Evolutionary conservation across 2,113 vertebrate species (phyloP), one percentile per base, ranked within the genome.

Genomic region (Petaurus breviceps): DNA sequence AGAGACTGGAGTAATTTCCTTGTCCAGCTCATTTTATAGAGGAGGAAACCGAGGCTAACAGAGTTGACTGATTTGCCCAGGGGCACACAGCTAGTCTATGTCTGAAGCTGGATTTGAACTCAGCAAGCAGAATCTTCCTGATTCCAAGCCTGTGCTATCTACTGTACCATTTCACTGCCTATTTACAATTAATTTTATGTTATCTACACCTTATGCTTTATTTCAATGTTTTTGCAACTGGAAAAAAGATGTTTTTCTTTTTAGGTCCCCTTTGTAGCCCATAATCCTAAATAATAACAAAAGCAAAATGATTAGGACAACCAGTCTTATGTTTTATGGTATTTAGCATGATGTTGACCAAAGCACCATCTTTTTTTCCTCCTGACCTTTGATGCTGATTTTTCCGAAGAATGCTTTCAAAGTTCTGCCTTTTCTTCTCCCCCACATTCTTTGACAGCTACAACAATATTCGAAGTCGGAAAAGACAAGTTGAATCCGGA

Each of bases 381-480:
- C 57, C 57, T 16, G 12, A 6, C 16, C 61, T 68, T 68, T 68
- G 61, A 37, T 37, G 61, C 1, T 68, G 14, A 37, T 68, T 68
- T 68, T 68, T 68, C 14, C 3, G 37, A 37, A 37, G 61, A 68
- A 68, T 68, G 61, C 31, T 68, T 68, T 68, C 37, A 68, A 37
- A 7, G 16, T 43, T 92, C 55, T 3, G 47, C 19, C 31, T 28
- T 49, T 19, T 28, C 31, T n/a, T n/a, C 51, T 37, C 3, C 14
- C 16, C 1, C 26, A 19, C 50, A 14, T 8, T 52, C 96, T 89
- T 96, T 95, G 93, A 47, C 98, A 99, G 99, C 99, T 96, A 99
- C 99, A 49, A 99, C 99, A 31, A 99, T 99, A 99, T 99, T 99
- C 46, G 99, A 99, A 98, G 99, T 99, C 47, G 99, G 99, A 96